Evolutionary conservation across 2,888 invertebrate species (phyloP).

Genomic region (Cyclophora punctaria): DNA sequence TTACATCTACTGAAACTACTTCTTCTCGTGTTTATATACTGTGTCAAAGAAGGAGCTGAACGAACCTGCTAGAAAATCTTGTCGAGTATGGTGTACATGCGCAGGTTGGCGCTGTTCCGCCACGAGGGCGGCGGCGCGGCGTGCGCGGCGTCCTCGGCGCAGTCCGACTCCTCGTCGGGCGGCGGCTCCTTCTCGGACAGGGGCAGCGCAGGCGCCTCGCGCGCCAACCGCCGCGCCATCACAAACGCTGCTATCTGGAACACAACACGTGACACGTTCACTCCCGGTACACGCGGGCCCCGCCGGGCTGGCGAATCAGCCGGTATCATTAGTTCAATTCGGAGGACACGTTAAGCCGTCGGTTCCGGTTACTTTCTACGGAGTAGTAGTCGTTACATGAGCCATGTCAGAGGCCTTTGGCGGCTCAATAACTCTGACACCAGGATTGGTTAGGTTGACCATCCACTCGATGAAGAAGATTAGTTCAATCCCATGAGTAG

Average conservation of each 20-base stretch:
- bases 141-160: constrained; percentile 23
- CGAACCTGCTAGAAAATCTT: constrained; percentile 71
- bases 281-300: not conserved
- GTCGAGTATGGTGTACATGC: constrained; percentile 70
- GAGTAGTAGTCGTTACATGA: too few relatives aligned
- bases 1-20: too few relatives aligned
- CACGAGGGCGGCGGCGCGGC: constrained; percentile 45
- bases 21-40: not conserved
- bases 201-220: constrained; percentile 14
- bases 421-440: too few relatives aligned
- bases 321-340: too few relatives aligned
- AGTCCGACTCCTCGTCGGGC: constrained; percentile 34
- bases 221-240: constrained; percentile 46
- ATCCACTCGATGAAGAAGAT: too few relatives aligned
- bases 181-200: constrained; percentile 12
- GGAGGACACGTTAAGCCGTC: too few relatives aligned
- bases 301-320: too few relatives aligned
- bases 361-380: too few relatives aligned
- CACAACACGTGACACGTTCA: not conserved
- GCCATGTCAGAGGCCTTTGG: too few relatives aligned
- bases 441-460: too few relatives aligned
- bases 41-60: not conserved
- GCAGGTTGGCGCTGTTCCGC: constrained; percentile 62
- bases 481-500: too few relatives aligned
- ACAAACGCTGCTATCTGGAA: constrained; percentile 53